phyloP scores from a whole-genome alignment of 2,113 vertebrate species.

The Albula glossodonta region DNA sequence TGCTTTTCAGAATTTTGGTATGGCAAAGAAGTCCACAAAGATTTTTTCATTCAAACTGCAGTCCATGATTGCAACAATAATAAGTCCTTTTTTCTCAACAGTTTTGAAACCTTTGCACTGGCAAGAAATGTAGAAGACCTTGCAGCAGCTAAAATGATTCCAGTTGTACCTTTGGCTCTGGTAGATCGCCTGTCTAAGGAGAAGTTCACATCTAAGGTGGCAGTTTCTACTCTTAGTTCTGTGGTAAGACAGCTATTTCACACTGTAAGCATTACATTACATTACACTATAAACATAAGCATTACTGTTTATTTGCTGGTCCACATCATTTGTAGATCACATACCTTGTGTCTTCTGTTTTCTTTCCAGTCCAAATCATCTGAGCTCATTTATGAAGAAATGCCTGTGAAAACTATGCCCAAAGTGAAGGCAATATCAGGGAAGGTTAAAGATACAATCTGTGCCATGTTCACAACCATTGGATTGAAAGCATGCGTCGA shows the following conservation, averaged over 20 bases:
- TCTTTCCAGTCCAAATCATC: slow-evolving; percentile 55
- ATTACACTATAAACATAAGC: background rate
- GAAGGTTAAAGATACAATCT: slow-evolving; percentile 54
- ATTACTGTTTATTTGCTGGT: background rate
- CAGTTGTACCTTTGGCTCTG: slow-evolving; percentile 58
- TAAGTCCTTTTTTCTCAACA: slow-evolving; percentile 41
- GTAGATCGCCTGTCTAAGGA: slow-evolving; percentile 43
- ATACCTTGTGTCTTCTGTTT: background rate
- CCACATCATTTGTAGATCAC: background rate
- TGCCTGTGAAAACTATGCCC: slow-evolving; percentile 12
- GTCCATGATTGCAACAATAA: too few relatives aligned
- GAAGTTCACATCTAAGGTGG: slow-evolving; percentile 48
- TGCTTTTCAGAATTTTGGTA: too few relatives aligned
- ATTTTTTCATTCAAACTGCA: too few relatives aligned
- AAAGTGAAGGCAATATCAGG: background rate
- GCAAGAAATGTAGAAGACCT: slow-evolving; percentile 72
- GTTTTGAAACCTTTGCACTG: slow-evolving; percentile 70
- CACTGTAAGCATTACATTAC: background rate
- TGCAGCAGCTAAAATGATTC: slow-evolving; percentile 53
- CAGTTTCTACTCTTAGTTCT: slow-evolving; percentile 27
- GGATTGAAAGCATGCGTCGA: slow-evolving; percentile 69
- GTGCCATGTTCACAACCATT: slow-evolving; percentile 45
- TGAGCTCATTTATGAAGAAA: slow-evolving; percentile 51
- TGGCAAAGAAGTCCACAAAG: background rate
- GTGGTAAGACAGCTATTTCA: slow-evolving; percentile 48